Evolutionary conservation across 2,113 vertebrate species (phyloP).

Genomic region (Psophia crepitans): DNA sequence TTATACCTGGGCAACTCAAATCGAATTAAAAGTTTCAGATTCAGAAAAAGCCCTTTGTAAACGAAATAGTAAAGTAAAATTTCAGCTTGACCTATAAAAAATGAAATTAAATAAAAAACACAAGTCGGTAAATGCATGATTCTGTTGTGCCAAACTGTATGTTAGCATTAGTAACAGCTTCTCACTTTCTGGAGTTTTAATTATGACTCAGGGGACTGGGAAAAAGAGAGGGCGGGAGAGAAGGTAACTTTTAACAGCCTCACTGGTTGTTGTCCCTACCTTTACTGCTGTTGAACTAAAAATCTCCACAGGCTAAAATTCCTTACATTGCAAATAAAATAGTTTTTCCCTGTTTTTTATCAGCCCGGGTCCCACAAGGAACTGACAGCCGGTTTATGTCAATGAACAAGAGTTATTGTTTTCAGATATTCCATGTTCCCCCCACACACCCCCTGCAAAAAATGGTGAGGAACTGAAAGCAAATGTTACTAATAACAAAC

Average conservation of each 20-base stretch:
- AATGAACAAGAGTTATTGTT: conserved; percentile 81
- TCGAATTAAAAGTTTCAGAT: conserved; percentile 43
- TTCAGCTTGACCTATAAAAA: conserved; percentile 71
- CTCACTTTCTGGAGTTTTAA: conserved; percentile 80
- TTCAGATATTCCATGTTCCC: conserved; percentile 79
- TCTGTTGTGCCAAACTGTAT: conserved; percentile 71
- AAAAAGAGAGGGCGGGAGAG: conserved; percentile 59
- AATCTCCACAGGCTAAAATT: conserved; percentile 84
- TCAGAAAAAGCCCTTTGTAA: conserved; percentile 71
- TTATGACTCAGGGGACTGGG: conserved; percentile 78
- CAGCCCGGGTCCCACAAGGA: conserved; percentile 81
- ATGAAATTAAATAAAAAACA: conserved; percentile 69
- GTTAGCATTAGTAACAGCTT: conserved; percentile 76
- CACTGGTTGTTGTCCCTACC: conserved; percentile 74
- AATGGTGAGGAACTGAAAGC: conserved; percentile 77
- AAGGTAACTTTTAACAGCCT: conserved; percentile 75
- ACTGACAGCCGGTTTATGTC: conserved; percentile 83
- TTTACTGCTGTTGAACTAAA: conserved; percentile 78
- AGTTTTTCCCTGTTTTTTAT: conserved; percentile 89
- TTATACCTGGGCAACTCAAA: conserved; percentile 59
- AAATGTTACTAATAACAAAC: conserved; percentile 87
- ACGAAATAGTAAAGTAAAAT: conserved; percentile 64
- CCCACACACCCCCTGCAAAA: neutral
- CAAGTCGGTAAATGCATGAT: conserved; percentile 68
- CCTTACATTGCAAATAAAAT: conserved; percentile 84